Evolutionary conservation across 2,113 vertebrate genomes (phyloP), one percentile per base, ranked within the genome.

Genomic region (Gobio gobio): DNA sequence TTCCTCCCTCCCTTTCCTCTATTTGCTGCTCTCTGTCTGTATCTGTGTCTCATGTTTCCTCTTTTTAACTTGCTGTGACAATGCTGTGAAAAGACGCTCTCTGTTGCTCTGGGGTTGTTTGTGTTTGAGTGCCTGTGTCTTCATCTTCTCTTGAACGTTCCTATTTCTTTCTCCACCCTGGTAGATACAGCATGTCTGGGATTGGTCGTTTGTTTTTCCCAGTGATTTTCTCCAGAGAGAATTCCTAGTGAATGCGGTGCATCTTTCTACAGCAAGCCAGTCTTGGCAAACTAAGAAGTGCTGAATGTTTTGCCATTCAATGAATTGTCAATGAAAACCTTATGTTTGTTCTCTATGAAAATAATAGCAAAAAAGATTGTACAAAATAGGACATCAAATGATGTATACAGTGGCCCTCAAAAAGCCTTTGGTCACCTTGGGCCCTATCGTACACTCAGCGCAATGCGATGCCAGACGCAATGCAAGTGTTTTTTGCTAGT

Each of bases 41-140:
- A 51, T 36, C 58, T 33, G 29, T 77, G 14, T 58, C 89, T 85
- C 63, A n/a, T 2, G 78, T 80, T 79, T 70, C 78, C 45, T 84
- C 16, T 70, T 70, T 36, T 40, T 74, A 78, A 18, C 58, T 1
- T 16, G 78, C 77, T 43, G 40, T 74, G 59, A 75, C 81, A 78
- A 36, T 36, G 61, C 72, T 13, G 47, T 43, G 36, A 58, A 56
- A 85, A 78, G 83, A 49, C 2, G 20, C 24, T n/a, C 72, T 61
- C 58, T 51, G 64, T 68, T n/a, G 40, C 26, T 78, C 74, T 45
- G n/a, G 74, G 33, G 36, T 13, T 78, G 75, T 58, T 79, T 58
- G 47, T 72, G 49, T 85, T 85, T 40, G 51, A 73, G 22, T 70
- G 73, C 13, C 16, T 45, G 26, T 70, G 26, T 76, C 64, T 86